phyloP scores from a whole-genome alignment of 2,888 invertebrate genomes.

The Unio pictorum region DNA sequence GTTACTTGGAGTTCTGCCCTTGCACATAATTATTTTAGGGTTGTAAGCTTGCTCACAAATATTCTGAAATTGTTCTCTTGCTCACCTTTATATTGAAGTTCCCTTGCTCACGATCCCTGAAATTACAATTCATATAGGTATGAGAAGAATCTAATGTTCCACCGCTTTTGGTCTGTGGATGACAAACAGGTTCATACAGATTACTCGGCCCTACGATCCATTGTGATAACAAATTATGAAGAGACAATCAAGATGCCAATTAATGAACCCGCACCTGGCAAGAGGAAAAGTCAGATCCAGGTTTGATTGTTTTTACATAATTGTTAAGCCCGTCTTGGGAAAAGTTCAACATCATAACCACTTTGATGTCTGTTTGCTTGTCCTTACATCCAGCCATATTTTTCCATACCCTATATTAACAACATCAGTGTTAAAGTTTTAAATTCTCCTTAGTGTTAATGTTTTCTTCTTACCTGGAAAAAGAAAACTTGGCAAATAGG shows the following conservation, averaged over 20 bases:
- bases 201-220: conserved; percentile 95
- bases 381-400: background rate
- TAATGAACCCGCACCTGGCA: conserved; percentile 96
- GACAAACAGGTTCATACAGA: conserved; percentile 96
- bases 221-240: conserved; percentile 97
- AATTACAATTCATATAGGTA: conserved; percentile 75
- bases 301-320: conserved; percentile 40
- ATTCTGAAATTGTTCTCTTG: background rate
- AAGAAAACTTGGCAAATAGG: too few relatives aligned
- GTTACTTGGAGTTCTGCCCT: too few relatives aligned
- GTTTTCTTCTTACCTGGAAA: too few relatives aligned
- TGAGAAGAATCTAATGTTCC: conserved; percentile 81
- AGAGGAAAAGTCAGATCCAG: conserved; percentile 96
- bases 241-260: conserved; percentile 98
- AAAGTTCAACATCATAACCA: background rate
- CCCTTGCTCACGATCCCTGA: background rate
- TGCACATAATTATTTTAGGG: too few relatives aligned
- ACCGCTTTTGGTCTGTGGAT: conserved; percentile 98
- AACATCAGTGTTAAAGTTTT: too few relatives aligned
- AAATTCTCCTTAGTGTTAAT: too few relatives aligned
- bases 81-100: background rate
- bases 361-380: background rate
- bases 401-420: too few relatives aligned
- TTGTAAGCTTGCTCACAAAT: too few relatives aligned
- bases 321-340: background rate